Conservation (phyloP, 1,140 invertebrate species). For the Drosophila pseudoananassae region DNA sequence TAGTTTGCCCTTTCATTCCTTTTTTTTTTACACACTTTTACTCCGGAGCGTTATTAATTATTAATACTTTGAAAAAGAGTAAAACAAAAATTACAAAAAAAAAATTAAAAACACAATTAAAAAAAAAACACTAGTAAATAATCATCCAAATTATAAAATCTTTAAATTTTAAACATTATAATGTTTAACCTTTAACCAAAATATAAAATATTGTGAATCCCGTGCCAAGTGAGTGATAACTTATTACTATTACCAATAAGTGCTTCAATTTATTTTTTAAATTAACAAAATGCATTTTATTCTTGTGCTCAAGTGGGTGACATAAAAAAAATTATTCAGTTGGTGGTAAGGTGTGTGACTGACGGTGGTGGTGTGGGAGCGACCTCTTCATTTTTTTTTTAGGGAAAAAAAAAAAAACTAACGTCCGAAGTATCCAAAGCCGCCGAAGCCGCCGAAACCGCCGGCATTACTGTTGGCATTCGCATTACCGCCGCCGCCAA, state of each 20-base stretch:
- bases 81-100: no score
- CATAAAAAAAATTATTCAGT: conserved; percentile 19
- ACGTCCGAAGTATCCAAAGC: conserved; percentile 55
- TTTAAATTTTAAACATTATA: neutral
- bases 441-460: conserved; percentile 18
- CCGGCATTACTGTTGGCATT: conserved; percentile 63
- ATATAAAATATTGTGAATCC: neutral
- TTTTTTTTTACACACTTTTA: no score
- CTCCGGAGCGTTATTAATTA: no score
- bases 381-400: neutral
- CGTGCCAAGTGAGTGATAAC: neutral
- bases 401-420: conserved; percentile 31
- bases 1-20: no score
- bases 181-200: neutral
- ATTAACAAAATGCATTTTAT: conserved; percentile 66
- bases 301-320: conserved; percentile 35
- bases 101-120: no score
- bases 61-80: no score
- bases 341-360: neutral
- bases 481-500: conserved; percentile 50
- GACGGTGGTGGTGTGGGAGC: neutral
- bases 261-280: conserved; percentile 17
- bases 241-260: neutral
- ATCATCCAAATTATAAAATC: no score
- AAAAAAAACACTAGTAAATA: no score